These are phyloP conservation scores for Bombus turneri DNA, from an alignment of 1,140 invertebrate species.

Conservation along the genomic window DNA sequence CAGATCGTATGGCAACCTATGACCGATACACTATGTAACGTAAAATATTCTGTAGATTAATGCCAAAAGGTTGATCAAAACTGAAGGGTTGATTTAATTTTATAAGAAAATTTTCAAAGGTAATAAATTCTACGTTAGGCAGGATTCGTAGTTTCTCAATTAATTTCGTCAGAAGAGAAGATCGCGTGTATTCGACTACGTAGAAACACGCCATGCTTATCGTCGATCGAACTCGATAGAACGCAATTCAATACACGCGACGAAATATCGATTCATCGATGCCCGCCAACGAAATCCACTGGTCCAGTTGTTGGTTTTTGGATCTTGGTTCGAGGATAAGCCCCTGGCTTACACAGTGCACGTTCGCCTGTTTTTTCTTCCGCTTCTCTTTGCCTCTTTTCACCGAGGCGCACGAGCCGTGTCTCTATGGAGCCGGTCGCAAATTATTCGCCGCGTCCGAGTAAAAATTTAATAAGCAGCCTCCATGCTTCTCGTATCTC, in stretches of 20 bases:
- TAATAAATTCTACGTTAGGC: too few species aligned
- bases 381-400: not conserved
- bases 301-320: constrained; percentile 1
- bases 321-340: too few species aligned
- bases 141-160: not conserved
- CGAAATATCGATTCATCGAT: not conserved
- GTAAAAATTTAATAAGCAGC: constrained; percentile 47
- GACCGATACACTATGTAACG: not conserved
- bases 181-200: not conserved
- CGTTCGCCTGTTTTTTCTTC: not conserved
- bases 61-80: too few species aligned
- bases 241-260: not conserved
- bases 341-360: not conserved
- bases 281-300: not conserved
- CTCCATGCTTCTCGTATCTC: constrained; percentile 16
- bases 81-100: too few species aligned
- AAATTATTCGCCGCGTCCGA: constrained; percentile 37
- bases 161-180: not conserved
- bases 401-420: not conserved
- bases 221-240: not conserved
- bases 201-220: not conserved
- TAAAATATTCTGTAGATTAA: not conserved
- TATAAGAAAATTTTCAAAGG: too few species aligned
- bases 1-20: not conserved
- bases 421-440: constrained; percentile 5